phyloP scores from a whole-genome alignment of 2,797 vertebrate genomes.

The Lepilemur ruficaudatus region DNA sequence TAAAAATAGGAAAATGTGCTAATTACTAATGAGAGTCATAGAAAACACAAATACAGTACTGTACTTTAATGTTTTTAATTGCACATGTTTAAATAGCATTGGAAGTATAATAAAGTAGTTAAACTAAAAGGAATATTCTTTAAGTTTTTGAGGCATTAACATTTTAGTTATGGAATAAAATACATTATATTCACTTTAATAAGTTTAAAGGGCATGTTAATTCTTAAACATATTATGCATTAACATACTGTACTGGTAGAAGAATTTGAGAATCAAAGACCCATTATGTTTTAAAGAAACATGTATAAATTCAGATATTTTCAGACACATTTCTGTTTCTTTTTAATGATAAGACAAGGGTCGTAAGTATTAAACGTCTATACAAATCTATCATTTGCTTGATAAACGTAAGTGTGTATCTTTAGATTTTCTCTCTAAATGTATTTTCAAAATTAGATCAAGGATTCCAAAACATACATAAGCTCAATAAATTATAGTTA shows the following conservation, averaged over 20 bases:
- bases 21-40: neutral
- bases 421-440: neutral
- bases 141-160: neutral
- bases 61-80: neutral
- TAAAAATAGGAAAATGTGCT: neutral
- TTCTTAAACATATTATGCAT: neutral
- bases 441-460: slow-evolving; percentile 43
- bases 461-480: neutral
- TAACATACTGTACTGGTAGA: neutral
- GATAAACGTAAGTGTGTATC: neutral
- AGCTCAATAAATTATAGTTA: slow-evolving; percentile 64
- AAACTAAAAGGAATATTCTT: neutral
- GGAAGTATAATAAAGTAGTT: neutral
- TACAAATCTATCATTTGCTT: slow-evolving; percentile 2
- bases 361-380: neutral
- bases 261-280: neutral
- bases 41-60: neutral
- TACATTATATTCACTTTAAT: neutral
- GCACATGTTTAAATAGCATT: neutral
- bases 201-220: neutral
- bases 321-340: neutral
- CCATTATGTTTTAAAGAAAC: neutral
- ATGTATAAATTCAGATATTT: neutral
- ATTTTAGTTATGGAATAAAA: slow-evolving; percentile 30
- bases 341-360: neutral